A percentile compares a stretch with the other conserved stretches of the same genome.
Evolutionary conservation across 1,140 invertebrate species (phyloP).

Genomic region (Bombus pyrosoma): DNA sequence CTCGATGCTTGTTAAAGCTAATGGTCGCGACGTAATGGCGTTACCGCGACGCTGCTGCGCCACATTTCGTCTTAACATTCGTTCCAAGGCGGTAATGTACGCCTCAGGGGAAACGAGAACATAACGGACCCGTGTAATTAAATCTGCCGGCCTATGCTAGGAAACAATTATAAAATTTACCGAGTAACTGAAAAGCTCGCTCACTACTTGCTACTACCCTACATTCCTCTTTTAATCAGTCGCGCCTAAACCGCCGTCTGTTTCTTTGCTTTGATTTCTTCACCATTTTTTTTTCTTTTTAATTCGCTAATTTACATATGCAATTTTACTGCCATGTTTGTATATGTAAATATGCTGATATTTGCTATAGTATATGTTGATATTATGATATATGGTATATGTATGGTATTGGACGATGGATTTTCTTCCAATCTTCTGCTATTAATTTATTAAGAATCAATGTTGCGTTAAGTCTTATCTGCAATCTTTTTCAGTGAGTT

Average conservation of each 20-base stretch:
- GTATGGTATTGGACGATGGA: too few species aligned
- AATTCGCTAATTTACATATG: not conserved
- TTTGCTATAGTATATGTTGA: too few species aligned
- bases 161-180: conserved; percentile 69
- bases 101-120: conserved; percentile 61
- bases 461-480: too few species aligned
- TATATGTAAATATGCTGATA: too few species aligned
- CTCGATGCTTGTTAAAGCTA: conserved; percentile 65
- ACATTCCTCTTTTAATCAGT: conserved; percentile 6
- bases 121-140: conserved; percentile 72
- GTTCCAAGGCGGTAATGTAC: conserved; percentile 36
- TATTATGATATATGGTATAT: too few species aligned
- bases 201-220: conserved; percentile 53
- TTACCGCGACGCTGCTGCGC: conserved; percentile 38
- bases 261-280: not conserved
- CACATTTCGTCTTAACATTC: conserved; percentile 52
- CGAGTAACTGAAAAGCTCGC: conserved; percentile 57
- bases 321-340: not conserved
- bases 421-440: too few species aligned
- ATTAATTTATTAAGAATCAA: too few species aligned
- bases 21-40: conserved; percentile 63
- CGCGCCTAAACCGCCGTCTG: not conserved
- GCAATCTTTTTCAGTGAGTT: too few species aligned
- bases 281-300: too few species aligned
- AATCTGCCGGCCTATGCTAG: conserved; percentile 41